Evolutionary conservation across 2,888 invertebrate genomes (phyloP).

Genomic region (Ischnura elegans): DNA sequence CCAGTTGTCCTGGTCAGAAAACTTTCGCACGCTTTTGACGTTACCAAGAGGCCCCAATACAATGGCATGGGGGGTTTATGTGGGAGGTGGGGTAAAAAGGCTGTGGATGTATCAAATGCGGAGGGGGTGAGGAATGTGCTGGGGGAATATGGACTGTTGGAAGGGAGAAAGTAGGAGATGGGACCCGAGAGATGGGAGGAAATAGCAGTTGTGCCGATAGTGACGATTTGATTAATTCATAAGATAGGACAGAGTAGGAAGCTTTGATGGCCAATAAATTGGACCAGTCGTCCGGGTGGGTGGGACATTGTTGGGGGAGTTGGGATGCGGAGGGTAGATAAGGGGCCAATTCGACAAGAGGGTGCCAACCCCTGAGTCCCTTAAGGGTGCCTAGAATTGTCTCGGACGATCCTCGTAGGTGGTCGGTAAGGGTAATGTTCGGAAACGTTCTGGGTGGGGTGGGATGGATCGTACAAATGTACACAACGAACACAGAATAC

Average conservation of each 20-base stretch:
- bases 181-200: neutral
- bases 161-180: neutral
- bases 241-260: slow-evolving; percentile 7
- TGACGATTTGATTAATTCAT: slow-evolving; percentile 49
- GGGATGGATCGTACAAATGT: neutral
- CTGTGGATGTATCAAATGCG: no score
- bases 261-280: slow-evolving; percentile 44
- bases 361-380: neutral
- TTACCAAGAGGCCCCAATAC: neutral
- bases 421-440: neutral
- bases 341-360: neutral
- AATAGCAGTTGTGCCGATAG: neutral
- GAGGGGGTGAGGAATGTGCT: neutral
- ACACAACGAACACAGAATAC: neutral
- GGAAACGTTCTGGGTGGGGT: neutral
- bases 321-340: slow-evolving; percentile 26
- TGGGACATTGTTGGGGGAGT: neutral
- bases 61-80: neutral
- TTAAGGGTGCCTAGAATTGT: neutral
- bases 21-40: slow-evolving; percentile 22
- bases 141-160: neutral
- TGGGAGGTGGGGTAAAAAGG: neutral
- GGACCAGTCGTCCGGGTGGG: slow-evolving; percentile 25
- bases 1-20: neutral
- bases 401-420: neutral